Evolutionary conservation across 2,113 vertebrate genomes (phyloP).

Genomic region (Lampris incognitus): DNA sequence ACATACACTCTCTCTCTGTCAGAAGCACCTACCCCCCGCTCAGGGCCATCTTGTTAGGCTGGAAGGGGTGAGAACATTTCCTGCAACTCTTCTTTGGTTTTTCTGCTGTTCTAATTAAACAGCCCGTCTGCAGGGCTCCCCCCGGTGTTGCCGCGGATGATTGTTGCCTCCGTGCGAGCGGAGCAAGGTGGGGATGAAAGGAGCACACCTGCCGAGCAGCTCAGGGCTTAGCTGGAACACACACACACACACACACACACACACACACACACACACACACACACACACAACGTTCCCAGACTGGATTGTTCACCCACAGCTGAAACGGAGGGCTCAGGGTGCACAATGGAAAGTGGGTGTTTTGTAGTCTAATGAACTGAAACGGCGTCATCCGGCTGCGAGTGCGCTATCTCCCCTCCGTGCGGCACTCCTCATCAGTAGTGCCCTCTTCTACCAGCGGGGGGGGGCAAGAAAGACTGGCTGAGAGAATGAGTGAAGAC

Average conservation of each 20-base stretch:
- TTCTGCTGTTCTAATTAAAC: slow-evolving; percentile 79
- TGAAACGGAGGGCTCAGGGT: slow-evolving; percentile 48
- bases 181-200: slow-evolving; percentile 75
- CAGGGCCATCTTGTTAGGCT: slow-evolving; percentile 70
- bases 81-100: slow-evolving; percentile 55
- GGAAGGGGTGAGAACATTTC: slow-evolving; percentile 59
- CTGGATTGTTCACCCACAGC: background rate
- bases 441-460: background rate
- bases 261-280: slow-evolving; percentile 21
- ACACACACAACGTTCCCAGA: background rate
- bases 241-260: slow-evolving; percentile 31
- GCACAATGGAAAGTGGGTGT: slow-evolving; percentile 34
- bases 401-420: slow-evolving; percentile 11
- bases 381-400: slow-evolving; percentile 44
- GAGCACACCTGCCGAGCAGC: slow-evolving; percentile 80
- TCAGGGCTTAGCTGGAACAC: slow-evolving; percentile 69
- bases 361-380: slow-evolving; percentile 67
- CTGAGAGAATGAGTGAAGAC: slow-evolving; percentile 45
- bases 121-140: slow-evolving; percentile 68
- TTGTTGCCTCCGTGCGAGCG: slow-evolving; percentile 40
- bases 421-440: slow-evolving; percentile 60
- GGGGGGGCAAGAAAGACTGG: slow-evolving; percentile 29
- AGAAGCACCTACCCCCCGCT: slow-evolving; percentile 56
- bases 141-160: slow-evolving; percentile 62
- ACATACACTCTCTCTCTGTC: slow-evolving; percentile 17